Conservation (phyloP, 30 jellyfish, hydroid and myxozoan species). For the Rhopilema esculentum region DNA sequence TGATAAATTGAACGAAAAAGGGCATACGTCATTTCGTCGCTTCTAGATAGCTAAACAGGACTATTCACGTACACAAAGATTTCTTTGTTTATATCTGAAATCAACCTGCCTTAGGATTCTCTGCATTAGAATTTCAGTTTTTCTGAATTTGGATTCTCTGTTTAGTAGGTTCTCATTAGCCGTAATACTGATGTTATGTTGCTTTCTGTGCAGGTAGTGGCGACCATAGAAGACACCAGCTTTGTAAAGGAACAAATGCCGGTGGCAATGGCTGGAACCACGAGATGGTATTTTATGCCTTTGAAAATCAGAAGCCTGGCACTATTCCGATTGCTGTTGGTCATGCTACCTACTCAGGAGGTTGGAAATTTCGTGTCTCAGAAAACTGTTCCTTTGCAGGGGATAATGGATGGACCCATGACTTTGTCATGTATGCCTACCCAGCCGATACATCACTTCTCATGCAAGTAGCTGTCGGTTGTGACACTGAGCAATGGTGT, state of each 20-base stretch:
- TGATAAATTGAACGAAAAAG: no score
- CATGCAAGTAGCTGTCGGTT: slow-evolving; percentile 51
- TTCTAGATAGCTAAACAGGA: no score
- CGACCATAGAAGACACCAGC: slow-evolving; percentile 37
- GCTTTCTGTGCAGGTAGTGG: slow-evolving; percentile 17
- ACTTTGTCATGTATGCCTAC: slow-evolving; percentile 54
- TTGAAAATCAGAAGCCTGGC: slow-evolving; percentile 49
- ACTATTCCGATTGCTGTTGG: slow-evolving; percentile 76
- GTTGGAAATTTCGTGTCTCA: slow-evolving; percentile 50
- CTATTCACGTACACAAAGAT: background rate
- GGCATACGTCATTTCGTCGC: no score
- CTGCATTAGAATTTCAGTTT: no score
- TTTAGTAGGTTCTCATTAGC: background rate
- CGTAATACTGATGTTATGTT: background rate
- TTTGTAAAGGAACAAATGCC: slow-evolving; percentile 18
- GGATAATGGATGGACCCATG: slow-evolving; percentile 71
- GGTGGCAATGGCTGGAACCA: slow-evolving; percentile 58
- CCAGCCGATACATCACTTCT: slow-evolving; percentile 47
- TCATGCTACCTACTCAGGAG: slow-evolving; percentile 58
- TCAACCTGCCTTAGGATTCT: no score
- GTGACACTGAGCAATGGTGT: slow-evolving; percentile 34
- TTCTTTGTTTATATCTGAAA: no score
- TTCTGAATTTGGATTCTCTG: background rate
- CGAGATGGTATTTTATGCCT: slow-evolving; percentile 32
- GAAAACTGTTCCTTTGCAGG: slow-evolving; percentile 59